Percentiles rank a stretch among this genome's conserved stretches.
phyloP scores from a whole-genome alignment of 2,797 vertebrate species.

The Pseudocheirus occidentalis region DNA sequence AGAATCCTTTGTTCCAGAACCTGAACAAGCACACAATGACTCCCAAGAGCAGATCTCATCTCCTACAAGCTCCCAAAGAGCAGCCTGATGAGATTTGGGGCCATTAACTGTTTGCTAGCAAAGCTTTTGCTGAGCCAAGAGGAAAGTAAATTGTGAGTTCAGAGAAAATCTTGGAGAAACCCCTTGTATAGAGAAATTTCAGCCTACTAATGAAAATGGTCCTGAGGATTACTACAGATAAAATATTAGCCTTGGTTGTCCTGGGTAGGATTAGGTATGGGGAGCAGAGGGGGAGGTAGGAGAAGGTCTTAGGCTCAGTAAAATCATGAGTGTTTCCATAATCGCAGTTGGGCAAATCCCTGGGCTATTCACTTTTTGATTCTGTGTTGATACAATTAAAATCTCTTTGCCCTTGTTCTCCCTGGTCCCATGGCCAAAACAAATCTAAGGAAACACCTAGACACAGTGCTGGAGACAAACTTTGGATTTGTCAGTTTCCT shows the following conservation, averaged over 20 bases:
- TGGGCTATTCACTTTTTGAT: background rate
- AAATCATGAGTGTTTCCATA: background rate
- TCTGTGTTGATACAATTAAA: background rate
- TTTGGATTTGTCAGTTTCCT: background rate
- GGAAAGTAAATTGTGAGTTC: background rate
- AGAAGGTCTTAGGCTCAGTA: accelerated
- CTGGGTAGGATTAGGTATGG: background rate
- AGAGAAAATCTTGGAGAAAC: background rate
- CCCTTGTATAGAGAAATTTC: background rate
- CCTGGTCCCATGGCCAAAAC: background rate
- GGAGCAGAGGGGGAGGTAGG: background rate
- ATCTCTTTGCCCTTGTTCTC: background rate
- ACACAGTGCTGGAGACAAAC: background rate
- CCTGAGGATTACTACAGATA: background rate
- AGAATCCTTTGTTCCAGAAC: background rate
- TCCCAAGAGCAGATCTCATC: background rate
- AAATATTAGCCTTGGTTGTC: background rate
- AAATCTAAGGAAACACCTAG: background rate
- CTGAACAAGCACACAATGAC: background rate
- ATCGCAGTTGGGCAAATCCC: background rate
- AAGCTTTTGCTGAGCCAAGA: background rate
- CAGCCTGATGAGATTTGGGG: background rate
- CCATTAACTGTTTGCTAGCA: background rate
- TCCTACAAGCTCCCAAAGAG: background rate
- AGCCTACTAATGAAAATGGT: background rate